Evolutionary conservation across 2,888 invertebrate species (phyloP).

Genomic region (Brachyptera putata): DNA sequence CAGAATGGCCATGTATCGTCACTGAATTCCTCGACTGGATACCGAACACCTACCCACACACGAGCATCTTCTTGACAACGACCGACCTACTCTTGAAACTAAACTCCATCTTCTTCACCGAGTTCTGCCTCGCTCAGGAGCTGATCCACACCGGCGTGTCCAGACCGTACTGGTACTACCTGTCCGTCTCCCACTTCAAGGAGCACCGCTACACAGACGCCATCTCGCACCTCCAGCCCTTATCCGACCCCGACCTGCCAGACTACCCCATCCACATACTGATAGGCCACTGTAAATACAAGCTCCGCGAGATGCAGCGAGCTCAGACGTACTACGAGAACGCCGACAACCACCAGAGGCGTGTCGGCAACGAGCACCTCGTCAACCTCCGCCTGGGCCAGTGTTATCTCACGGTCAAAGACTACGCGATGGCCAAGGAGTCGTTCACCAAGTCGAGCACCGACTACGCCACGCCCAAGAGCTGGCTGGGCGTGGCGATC

Average conservation of each 20-base stretch:
- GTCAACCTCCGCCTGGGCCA: not conserved
- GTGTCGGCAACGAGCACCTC: not conserved
- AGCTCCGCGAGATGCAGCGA: not conserved
- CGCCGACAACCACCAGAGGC: not conserved
- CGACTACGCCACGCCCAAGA: not conserved
- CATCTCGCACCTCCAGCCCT: not conserved
- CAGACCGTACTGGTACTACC: not conserved
- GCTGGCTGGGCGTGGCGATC: constrained; percentile 3
- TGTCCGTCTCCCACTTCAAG: not conserved
- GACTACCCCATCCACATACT: not conserved
- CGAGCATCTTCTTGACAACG: not conserved
- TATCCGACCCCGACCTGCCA: not conserved
- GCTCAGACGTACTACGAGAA: not conserved
- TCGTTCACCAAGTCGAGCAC: not conserved
- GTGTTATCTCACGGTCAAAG: not conserved
- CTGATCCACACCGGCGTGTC: not conserved
- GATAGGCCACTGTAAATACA: not conserved
- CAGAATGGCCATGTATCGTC: no score
- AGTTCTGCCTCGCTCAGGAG: not conserved
- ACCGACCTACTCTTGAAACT: not conserved
- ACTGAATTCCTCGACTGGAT: not conserved
- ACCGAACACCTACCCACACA: not conserved
- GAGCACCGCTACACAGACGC: not conserved
- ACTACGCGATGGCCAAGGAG: not conserved
- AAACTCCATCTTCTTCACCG: not conserved